A percentile compares a stretch with the other conserved stretches of the same genome.
phyloP scores from a whole-genome alignment of 2,888 invertebrate species.

The Leptinotarsa tumamoca region DNA sequence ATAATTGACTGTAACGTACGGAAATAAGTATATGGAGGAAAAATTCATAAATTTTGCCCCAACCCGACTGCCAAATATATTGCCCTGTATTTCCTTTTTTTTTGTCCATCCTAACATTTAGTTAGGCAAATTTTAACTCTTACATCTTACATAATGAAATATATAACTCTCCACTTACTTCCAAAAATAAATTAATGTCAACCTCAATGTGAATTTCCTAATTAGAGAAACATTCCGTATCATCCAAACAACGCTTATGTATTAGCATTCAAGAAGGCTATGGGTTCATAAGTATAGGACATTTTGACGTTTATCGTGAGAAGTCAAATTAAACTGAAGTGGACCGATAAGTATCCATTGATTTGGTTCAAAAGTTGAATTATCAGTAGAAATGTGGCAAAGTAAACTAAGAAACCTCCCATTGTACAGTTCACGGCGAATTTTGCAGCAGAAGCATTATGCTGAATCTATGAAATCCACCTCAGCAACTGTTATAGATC shows the following conservation, averaged over 20 bases:
- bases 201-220: not conserved
- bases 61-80: too few species aligned
- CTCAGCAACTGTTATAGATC: not conserved
- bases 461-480: conserved; percentile 16
- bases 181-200: not conserved
- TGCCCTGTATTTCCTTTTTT: too few species aligned
- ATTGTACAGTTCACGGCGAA: not conserved
- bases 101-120: too few species aligned
- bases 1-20: too few species aligned
- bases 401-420: conserved; percentile 1
- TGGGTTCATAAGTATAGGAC: not conserved
- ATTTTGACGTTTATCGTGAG: conserved; percentile 8
- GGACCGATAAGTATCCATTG: not conserved
- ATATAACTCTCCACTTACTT: not conserved
- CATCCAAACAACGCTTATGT: not conserved
- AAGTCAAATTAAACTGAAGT: conserved; percentile 21
- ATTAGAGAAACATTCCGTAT: not conserved
- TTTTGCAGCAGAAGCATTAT: conserved; percentile 12
- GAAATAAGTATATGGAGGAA: too few species aligned
- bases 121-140: too few species aligned
- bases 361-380: conserved; percentile 9
- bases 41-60: too few species aligned
- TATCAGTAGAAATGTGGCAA: conserved; percentile 19
- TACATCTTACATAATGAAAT: too few species aligned
- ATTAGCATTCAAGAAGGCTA: not conserved